phyloP scores from a whole-genome alignment of 1,140 invertebrate genomes.

The Saccostrea echinata region DNA sequence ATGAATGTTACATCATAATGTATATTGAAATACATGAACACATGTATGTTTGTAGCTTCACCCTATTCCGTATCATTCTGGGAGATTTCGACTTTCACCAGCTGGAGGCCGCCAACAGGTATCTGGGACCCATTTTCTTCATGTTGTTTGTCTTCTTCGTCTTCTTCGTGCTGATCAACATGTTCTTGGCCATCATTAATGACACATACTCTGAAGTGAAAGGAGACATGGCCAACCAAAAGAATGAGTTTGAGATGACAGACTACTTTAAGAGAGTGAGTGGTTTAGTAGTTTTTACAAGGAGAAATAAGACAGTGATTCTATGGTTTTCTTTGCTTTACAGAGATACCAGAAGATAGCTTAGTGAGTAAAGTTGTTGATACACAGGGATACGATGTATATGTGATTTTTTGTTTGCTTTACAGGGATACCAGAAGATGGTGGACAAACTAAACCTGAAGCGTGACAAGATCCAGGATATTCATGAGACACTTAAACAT shows the following conservation, averaged over 20 bases:
- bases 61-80: slow-evolving; percentile 88
- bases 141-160: slow-evolving; percentile 89
- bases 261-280: slow-evolving; percentile 83
- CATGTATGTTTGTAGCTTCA: slow-evolving; percentile 81
- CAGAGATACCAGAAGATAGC: no score
- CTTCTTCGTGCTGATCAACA: slow-evolving; percentile 91
- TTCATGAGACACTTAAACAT: slow-evolving; percentile 82
- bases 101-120: slow-evolving; percentile 86
- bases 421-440: slow-evolving; percentile 81
- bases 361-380: no score
- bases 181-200: slow-evolving; percentile 92
- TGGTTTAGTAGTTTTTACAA: neutral
- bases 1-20: no score
- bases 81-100: slow-evolving; percentile 90
- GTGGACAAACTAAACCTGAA: slow-evolving; percentile 81
- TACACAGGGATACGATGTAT: neutral
- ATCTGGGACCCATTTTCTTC: slow-evolving; percentile 90
- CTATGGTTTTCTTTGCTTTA: no score
- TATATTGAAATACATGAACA: no score
- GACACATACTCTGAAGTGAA: slow-evolving; percentile 85
- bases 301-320: no score
- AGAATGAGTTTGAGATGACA: slow-evolving; percentile 85
- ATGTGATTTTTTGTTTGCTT: neutral
- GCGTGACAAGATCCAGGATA: slow-evolving; percentile 82
- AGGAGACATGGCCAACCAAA: slow-evolving; percentile 85